phyloP scores from a whole-genome alignment of 2,113 vertebrate genomes.

The Pelvicachromis taeniatus region DNA sequence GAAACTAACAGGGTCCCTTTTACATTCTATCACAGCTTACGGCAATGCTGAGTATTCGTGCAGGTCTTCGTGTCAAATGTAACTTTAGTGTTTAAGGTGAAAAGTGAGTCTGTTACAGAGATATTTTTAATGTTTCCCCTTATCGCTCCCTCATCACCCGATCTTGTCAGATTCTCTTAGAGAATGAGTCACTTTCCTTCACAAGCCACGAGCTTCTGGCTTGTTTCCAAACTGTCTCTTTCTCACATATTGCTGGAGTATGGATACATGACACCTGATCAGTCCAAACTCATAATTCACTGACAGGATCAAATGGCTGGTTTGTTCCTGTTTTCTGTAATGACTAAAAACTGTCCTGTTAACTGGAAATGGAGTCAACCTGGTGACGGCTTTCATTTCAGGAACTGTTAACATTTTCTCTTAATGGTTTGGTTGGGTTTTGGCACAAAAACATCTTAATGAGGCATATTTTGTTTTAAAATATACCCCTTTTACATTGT shows the following conservation, averaged over 20 bases:
- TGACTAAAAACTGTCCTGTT: not conserved
- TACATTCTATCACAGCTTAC: no score
- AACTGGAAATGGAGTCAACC: not conserved
- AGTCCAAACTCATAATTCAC: not conserved
- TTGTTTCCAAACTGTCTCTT: not conserved
- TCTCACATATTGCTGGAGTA: not conserved
- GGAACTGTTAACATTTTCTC: not conserved
- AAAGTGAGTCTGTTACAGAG: not conserved
- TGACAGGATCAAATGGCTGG: not conserved
- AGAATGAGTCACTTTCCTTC: not conserved
- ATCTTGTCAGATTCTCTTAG: not conserved
- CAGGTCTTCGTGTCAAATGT: no score
- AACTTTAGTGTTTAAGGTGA: no score
- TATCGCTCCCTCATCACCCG: not conserved
- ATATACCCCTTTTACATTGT: not conserved
- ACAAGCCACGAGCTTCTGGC: rapidly evolving
- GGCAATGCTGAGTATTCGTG: no score
- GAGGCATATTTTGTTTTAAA: not conserved
- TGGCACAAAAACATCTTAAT: not conserved
- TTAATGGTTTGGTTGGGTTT: not conserved
- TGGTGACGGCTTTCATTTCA: not conserved
- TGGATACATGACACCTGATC: not conserved
- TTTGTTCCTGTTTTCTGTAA: not conserved
- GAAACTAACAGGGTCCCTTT: no score
- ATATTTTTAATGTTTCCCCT: not conserved